Conservation (phyloP, 2,113 vertebrate genomes). For the Ailuropoda melanoleuca region DNA sequence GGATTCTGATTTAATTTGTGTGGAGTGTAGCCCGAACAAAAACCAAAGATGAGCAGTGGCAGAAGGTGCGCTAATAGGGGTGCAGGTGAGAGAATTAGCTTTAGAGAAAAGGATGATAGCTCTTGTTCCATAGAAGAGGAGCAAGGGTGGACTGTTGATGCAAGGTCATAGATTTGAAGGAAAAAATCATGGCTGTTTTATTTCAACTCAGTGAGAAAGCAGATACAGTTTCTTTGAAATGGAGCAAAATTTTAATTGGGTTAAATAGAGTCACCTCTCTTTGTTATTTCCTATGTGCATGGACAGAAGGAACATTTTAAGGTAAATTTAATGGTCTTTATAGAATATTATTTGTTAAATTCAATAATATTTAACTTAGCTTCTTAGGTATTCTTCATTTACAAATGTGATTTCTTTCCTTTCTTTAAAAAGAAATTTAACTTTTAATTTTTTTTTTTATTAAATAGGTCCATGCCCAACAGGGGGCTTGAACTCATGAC, state of each 20-base stretch:
- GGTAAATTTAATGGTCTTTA: neutral
- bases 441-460: neutral
- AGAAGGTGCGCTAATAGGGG: neutral
- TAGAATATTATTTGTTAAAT: slow-evolving; percentile 12
- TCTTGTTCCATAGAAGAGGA: neutral
- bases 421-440: neutral
- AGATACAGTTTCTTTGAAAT: neutral
- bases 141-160: neutral
- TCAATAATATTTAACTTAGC: neutral
- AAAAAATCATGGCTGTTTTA: neutral
- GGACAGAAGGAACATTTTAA: neutral
- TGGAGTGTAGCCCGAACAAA: neutral
- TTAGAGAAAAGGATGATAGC: neutral
- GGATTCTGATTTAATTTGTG: neutral
- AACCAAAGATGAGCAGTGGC: neutral
- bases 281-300: neutral
- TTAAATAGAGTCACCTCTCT: neutral
- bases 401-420: neutral
- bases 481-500: neutral
- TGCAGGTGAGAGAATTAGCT: neutral
- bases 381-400: neutral
- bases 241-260: neutral
- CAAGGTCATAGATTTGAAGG: neutral
- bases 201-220: neutral
- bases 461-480: neutral